Evolutionary conservation across 2,797 vertebrate genomes (phyloP).

Genomic region (Onychomys torridus): DNA sequence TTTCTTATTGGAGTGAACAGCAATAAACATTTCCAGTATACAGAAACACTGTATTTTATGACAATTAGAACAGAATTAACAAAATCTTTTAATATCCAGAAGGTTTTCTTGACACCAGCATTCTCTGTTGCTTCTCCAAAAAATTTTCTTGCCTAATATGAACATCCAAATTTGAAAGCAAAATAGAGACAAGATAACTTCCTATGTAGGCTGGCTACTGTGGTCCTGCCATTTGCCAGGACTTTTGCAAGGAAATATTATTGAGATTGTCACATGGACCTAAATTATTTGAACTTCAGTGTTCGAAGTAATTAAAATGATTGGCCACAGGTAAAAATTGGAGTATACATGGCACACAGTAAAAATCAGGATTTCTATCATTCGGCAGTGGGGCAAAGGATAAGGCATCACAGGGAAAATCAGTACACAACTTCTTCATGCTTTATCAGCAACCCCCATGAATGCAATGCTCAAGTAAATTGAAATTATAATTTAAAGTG

Average conservation of each 20-base stretch:
- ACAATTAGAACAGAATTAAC: background rate
- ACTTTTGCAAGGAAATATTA: slow-evolving; percentile 48
- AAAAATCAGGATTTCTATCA: background rate
- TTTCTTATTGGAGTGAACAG: background rate
- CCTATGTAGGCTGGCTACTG: background rate
- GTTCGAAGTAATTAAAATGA: slow-evolving; percentile 47
- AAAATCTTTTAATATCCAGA: slow-evolving; percentile 31
- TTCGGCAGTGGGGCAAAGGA: background rate
- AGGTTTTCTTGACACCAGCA: background rate
- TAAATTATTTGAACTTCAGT: background rate
- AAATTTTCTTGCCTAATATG: slow-evolving; percentile 4
- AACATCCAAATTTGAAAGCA: slow-evolving; percentile 47
- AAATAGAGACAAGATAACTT: background rate
- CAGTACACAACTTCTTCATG: background rate
- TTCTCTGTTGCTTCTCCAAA: background rate
- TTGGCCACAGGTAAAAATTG: slow-evolving; percentile 37
- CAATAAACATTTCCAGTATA: background rate
- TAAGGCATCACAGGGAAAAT: background rate
- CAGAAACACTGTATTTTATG: background rate
- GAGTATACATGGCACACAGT: background rate
- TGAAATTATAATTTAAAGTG: slow-evolving; percentile 51
- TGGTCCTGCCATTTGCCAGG: slow-evolving; percentile 31
- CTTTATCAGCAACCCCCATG: background rate
- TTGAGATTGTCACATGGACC: slow-evolving; percentile 14
- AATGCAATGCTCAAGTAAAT: slow-evolving; percentile 61